Conservation (phyloP, 2,888 invertebrate species). For the Alentia gelatinosa region DNA sequence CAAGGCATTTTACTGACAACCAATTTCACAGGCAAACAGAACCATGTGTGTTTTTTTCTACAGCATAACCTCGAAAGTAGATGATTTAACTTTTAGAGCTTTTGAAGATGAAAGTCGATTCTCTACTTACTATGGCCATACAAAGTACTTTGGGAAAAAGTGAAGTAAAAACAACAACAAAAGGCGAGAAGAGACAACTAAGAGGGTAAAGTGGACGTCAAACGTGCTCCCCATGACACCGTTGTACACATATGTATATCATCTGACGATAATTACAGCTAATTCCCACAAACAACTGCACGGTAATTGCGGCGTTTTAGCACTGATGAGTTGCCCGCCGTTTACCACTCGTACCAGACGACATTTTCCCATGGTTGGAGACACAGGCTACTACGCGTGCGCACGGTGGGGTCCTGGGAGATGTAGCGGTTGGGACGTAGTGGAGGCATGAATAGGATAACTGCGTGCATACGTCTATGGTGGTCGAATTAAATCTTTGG, state of each 20-base stretch:
- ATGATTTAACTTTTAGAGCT: too few species aligned
- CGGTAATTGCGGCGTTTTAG: conserved; percentile 1
- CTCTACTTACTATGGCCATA: too few species aligned
- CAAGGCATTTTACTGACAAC: too few species aligned
- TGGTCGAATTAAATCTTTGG: too few species aligned
- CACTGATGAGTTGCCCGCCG: neutral
- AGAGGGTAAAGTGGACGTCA: neutral
- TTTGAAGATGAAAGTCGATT: too few species aligned
- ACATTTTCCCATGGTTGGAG: neutral
- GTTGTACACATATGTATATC: neutral
- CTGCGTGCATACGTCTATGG: too few species aligned
- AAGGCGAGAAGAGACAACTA: neutral
- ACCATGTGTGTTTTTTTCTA: too few species aligned
- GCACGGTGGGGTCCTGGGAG: neutral
- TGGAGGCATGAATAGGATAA: too few species aligned
- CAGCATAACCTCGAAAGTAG: too few species aligned
- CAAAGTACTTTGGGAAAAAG: neutral
- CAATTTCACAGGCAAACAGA: too few species aligned
- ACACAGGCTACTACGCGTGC: neutral
- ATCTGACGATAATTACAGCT: neutral
- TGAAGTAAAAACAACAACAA: neutral
- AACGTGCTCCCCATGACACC: neutral
- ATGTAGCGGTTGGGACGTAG: neutral
- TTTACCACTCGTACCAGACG: neutral
- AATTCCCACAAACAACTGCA: neutral